These are phyloP conservation scores for Drymodes brunneopygia DNA, from an alignment of 2,113 vertebrate genomes.

Conservation along the genomic window DNA sequence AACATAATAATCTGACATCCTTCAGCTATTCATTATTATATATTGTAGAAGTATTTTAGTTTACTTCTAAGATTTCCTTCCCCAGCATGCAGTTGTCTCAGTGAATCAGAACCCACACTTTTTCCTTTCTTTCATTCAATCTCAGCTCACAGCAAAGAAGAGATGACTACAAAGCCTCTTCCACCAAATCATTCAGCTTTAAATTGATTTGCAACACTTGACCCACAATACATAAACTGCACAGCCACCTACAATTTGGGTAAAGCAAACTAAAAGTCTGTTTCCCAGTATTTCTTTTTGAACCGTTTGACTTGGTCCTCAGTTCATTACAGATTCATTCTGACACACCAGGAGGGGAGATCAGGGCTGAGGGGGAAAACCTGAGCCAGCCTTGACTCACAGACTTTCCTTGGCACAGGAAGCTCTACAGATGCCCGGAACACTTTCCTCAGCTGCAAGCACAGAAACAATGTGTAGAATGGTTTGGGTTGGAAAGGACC, in stretches of 20 bases:
- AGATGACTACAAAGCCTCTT: not conserved
- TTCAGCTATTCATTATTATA: not conserved
- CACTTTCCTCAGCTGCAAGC: not conserved
- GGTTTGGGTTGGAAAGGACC: not conserved
- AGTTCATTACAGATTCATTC: not conserved
- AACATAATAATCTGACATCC: not conserved
- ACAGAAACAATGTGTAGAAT: not conserved
- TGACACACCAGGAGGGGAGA: not conserved
- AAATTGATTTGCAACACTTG: not conserved
- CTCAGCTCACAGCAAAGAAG: not conserved
- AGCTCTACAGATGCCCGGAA: not conserved
- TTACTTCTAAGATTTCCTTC: not conserved
- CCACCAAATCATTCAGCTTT: not conserved
- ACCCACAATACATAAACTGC: not conserved
- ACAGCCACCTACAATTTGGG: not conserved
- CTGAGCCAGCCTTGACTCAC: not conserved
- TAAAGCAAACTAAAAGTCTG: not conserved
- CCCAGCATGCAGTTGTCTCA: not conserved
- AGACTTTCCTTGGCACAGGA: not conserved
- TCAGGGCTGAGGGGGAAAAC: fast-evolving
- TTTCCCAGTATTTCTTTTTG: not conserved
- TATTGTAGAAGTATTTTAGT: not conserved
- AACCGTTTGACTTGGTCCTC: not conserved
- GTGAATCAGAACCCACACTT: not conserved
- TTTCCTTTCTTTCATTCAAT: not conserved